Evolutionary conservation across 1,140 invertebrate genomes (phyloP).

Genomic region (Orchesella cincta): DNA sequence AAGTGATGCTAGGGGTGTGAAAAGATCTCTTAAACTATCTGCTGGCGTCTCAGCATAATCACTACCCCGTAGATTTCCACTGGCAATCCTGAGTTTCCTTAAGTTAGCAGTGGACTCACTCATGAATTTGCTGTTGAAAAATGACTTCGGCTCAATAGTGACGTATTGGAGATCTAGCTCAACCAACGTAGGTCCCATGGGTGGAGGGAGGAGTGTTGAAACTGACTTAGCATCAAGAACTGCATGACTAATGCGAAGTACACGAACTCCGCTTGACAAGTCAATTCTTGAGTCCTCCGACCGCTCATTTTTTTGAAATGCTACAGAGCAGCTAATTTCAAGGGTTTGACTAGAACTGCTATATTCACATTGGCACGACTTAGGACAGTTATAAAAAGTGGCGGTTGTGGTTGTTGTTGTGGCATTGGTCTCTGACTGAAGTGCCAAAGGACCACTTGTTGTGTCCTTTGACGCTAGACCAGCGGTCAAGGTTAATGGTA

Average conservation of each 20-base stretch:
- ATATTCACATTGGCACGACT: constrained; percentile 27
- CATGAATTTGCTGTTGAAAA: constrained; percentile 35
- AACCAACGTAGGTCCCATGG: background rate
- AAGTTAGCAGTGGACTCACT: constrained; percentile 22
- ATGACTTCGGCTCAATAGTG: constrained; percentile 33
- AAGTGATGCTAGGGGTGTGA: constrained; percentile 25
- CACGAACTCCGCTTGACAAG: background rate
- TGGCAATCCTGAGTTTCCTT: constrained; percentile 18
- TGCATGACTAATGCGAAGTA: background rate
- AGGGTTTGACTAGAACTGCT: background rate
- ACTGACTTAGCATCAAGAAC: constrained; percentile 1
- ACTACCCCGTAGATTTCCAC: background rate
- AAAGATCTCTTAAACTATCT: background rate
- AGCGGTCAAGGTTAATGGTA: constrained; percentile 7
- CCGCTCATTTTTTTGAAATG: background rate
- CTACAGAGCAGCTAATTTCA: constrained; percentile 5
- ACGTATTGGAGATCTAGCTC: constrained; percentile 31
- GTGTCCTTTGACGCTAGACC: constrained; percentile 4
- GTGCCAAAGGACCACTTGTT: background rate
- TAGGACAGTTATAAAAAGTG: constrained; percentile 25
- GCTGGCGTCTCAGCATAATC: background rate
- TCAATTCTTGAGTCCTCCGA: background rate
- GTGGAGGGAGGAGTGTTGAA: background rate
- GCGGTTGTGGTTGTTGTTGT: background rate
- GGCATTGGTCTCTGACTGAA: background rate